Evolutionary conservation across 2,888 invertebrate species (phyloP), one percentile per base, ranked within the genome.

Genomic region (Quadroppia sp.): DNA sequence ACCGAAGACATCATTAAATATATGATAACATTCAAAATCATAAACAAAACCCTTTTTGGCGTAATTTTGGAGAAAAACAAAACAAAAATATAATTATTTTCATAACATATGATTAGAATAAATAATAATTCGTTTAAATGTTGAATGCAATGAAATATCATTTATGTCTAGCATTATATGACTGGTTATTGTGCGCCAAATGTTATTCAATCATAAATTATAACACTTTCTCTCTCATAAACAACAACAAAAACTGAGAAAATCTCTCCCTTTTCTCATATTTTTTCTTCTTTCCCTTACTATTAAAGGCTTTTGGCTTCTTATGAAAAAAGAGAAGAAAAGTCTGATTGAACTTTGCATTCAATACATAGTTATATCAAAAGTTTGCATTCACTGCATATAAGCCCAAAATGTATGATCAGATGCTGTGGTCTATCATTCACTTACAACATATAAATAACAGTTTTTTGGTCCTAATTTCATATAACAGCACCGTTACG

Each of bases 181-280:
- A 9, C 20, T 53, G 25, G 3, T 53, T 53, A 9, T 23, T 53
- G 7, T 23, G 3, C 3, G 3, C 25, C 6, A 25, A 3, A 53
- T 53, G 20, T 53, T 9, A 53, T 53, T 3, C 4, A 53, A 53
- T 23, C 53, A 53, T 53, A 53, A 53, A 53, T 53, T 53, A 53
- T 20, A 3, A 53, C 23, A 23, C 17, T 25, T 23, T 53, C 53
- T 23, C 23, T 53, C 2, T 9, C 9, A 4, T 25, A 23, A 53
- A 53, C 53, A 53, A 53, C 53, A 53, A 23, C 20, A 53, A 23
- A 25, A 4, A 53, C 20, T 25, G 53, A n/a, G n/a, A n/a, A n/a
- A n/a, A 9, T 23, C 7, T 20, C 13, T 23, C 53, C 2, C 25
- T 53, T 53, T 23, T 53, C 7, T 25, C 53, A 53, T 17, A 45